These are phyloP conservation scores for Smithornis capensis DNA, from an alignment of 2,113 vertebrate genomes.

Conservation along the genomic window DNA sequence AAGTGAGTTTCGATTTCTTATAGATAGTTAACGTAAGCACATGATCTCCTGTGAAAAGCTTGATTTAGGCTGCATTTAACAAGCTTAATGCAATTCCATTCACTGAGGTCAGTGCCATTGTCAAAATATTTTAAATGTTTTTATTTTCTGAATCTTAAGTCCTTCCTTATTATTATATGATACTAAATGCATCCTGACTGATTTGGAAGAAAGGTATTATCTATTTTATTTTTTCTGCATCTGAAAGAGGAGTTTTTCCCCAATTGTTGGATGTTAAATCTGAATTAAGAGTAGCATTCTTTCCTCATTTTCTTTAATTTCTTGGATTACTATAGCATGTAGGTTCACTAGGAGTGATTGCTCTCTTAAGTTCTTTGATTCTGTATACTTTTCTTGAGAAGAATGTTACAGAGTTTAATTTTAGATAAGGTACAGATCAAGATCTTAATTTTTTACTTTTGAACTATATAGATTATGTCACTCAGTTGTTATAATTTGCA, in stretches of 20 bases:
- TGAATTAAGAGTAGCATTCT: not conserved
- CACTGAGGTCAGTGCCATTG: not conserved
- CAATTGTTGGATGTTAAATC: not conserved
- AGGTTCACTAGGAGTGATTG: not conserved
- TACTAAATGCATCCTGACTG: not conserved
- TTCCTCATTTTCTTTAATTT: not conserved
- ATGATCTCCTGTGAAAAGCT: not conserved
- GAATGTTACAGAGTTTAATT: not conserved
- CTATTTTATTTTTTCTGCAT: not conserved
- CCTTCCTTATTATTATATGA: not conserved
- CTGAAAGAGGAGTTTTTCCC: not conserved
- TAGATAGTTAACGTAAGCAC: not conserved
- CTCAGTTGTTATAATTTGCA: not conserved
- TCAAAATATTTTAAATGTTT: not conserved
- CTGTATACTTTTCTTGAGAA: not conserved
- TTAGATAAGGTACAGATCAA: not conserved
- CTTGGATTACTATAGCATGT: not conserved
- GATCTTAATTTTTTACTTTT: not conserved
- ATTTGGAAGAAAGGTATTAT: not conserved
- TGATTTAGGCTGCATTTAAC: not conserved
- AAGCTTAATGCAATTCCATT: not conserved
- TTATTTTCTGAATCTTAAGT: not conserved
- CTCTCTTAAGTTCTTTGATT: not conserved
- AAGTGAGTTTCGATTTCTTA: not conserved
- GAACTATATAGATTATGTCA: not conserved